phyloP scores from a whole-genome alignment of 2,888 invertebrate genomes.

The Drosophila gaucha region DNA sequence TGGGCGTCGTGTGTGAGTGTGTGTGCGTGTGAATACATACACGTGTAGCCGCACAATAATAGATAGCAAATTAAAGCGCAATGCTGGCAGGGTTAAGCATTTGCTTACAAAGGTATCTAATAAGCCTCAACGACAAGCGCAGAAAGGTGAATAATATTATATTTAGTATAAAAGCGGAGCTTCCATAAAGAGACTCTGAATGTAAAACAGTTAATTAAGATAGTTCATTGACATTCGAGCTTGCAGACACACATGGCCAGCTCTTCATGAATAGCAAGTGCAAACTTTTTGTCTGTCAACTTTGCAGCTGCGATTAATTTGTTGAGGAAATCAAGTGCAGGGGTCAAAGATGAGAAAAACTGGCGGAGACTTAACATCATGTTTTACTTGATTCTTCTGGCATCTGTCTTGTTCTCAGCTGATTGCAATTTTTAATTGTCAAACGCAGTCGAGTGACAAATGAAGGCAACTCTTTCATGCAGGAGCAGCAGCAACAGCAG shows the following conservation, averaged over 20 bases:
- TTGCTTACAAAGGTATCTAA: not conserved
- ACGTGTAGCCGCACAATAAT: conserved; percentile 43
- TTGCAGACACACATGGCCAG: not conserved
- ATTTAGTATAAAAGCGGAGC: too few species aligned
- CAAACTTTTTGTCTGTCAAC: conserved; percentile 23
- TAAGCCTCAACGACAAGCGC: not conserved
- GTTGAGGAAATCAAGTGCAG: conserved; percentile 31
- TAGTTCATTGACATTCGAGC: too few species aligned
- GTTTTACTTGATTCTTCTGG: conserved; percentile 34
- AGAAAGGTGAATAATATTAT: not conserved
- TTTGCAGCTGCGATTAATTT: conserved; percentile 36
- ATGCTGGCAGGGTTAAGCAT: not conserved
- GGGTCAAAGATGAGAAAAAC: not conserved
- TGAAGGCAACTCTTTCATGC: conserved; percentile 43
- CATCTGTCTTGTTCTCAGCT: conserved; percentile 50
- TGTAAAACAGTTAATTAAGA: too few species aligned
- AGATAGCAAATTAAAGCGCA: conserved; percentile 39
- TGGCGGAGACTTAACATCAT: conserved; percentile 27
- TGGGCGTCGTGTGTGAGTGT: conserved; percentile 20
- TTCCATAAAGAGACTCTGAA: too few species aligned
- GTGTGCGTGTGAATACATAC: conserved; percentile 16
- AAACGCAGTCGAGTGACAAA: conserved; percentile 73
- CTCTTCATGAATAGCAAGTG: conserved; percentile 9
- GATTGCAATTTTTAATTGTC: conserved; percentile 75
- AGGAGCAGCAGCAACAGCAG: conserved; percentile 7